phyloP scores from a whole-genome alignment of 2,113 vertebrate genomes.

The Dermatemys mawii region DNA sequence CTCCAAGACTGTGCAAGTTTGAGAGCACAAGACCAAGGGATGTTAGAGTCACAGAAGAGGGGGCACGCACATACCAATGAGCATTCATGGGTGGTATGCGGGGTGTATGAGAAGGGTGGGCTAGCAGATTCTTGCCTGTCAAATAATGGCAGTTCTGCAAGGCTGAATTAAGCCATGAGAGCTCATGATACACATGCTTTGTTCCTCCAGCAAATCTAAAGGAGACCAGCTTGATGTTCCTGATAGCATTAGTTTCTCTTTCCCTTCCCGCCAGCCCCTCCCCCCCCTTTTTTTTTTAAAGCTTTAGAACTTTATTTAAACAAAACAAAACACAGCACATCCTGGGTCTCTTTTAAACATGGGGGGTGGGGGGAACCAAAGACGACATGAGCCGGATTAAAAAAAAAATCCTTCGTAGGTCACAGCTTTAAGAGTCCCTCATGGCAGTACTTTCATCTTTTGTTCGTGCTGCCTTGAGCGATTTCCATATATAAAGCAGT shows the following conservation, averaged over 20 bases:
- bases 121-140: background rate
- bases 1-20: background rate
- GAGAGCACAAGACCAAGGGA: background rate
- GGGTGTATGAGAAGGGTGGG: background rate
- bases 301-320: background rate
- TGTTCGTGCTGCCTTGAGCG: background rate
- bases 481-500: background rate
- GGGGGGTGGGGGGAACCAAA: background rate
- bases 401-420: background rate
- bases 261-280: background rate
- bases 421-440: background rate
- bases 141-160: background rate
- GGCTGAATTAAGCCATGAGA: background rate
- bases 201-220: background rate
- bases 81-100: background rate
- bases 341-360: background rate
- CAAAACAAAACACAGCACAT: background rate
- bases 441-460: background rate
- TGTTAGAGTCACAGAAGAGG: accelerated
- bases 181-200: background rate
- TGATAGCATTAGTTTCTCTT: background rate
- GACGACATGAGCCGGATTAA: background rate
- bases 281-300: background rate
- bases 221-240: background rate
- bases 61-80: background rate